Conservation (phyloP, 2,113 vertebrate species). For the Dermatemys mawii region DNA sequence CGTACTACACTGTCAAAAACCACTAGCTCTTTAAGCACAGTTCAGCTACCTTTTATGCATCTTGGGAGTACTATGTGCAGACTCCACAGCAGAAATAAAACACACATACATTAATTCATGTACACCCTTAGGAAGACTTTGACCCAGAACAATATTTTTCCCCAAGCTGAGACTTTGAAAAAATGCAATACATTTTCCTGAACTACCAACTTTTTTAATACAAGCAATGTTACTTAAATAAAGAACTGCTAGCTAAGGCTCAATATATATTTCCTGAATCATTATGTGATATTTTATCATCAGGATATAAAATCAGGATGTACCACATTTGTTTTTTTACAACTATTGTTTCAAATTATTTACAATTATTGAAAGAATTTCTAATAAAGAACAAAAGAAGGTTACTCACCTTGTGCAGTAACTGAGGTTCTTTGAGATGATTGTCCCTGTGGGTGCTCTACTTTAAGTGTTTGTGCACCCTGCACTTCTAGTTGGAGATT, state of each 20-base stretch:
- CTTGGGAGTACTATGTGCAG: neutral
- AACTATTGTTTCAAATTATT: constrained; percentile 1
- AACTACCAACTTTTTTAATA: constrained; percentile 19
- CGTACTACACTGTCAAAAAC: neutral
- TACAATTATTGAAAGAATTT: neutral
- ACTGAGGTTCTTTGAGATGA: no score
- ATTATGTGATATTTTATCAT: neutral
- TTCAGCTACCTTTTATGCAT: no score
- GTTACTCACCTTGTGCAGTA: no score
- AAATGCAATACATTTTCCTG: neutral
- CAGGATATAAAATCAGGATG: neutral
- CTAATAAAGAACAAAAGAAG: neutral
- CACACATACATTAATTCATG: neutral
- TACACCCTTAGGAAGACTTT: constrained; percentile 1
- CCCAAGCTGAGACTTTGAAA: neutral
- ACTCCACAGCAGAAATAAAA: neutral
- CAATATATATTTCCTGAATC: fast-evolving
- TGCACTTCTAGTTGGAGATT: no score
- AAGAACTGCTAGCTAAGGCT: neutral
- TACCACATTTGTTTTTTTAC: neutral
- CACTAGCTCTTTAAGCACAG: neutral
- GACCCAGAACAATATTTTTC: constrained; percentile 3
- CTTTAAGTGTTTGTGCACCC: no score
- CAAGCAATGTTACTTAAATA: neutral
- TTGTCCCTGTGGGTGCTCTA: no score